phyloP scores from a whole-genome alignment of 2,888 invertebrate species.

The Cyclophora punctaria region DNA sequence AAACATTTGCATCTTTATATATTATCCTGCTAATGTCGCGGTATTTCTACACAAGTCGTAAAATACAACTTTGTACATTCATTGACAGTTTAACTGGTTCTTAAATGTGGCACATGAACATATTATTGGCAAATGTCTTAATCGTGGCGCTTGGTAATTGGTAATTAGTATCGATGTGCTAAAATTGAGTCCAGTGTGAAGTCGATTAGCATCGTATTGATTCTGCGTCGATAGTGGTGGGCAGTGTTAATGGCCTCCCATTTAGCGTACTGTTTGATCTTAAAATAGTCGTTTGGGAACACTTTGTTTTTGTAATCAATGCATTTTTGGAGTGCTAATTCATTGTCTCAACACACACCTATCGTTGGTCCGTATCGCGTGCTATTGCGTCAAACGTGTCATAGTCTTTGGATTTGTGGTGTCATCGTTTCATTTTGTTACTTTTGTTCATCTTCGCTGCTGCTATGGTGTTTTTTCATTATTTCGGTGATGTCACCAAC shows the following conservation, averaged over 20 bases:
- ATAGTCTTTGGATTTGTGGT: slow-evolving; percentile 41
- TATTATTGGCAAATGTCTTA: slow-evolving; percentile 32
- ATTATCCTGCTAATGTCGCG: slow-evolving; percentile 11
- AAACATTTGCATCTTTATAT: slow-evolving; percentile 11
- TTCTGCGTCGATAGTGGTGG: slow-evolving; percentile 50
- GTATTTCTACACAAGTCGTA: slow-evolving; percentile 15
- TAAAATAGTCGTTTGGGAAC: slow-evolving; percentile 51
- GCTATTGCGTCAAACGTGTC: slow-evolving; percentile 53
- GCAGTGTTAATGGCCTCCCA: slow-evolving; percentile 56
- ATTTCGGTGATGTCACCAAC: slow-evolving; percentile 59
- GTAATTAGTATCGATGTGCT: slow-evolving; percentile 63
- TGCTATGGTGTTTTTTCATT: slow-evolving; percentile 52
- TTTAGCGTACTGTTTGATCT: slow-evolving; percentile 55
- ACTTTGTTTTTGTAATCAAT: slow-evolving; percentile 59
- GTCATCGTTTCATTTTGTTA: slow-evolving; percentile 55
- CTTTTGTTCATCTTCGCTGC: slow-evolving; percentile 4
- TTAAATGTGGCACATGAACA: slow-evolving; percentile 5
- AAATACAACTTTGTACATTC: slow-evolving; percentile 14
- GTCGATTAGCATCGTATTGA: slow-evolving; percentile 56
- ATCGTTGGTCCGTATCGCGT: slow-evolving; percentile 30
- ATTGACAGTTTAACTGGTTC: slow-evolving; percentile 16
- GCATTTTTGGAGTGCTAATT: slow-evolving; percentile 60
- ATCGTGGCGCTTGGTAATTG: slow-evolving; percentile 49
- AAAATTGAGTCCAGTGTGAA: slow-evolving; percentile 50
- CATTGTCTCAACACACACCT: slow-evolving; percentile 37